Evolutionary conservation across 2,888 invertebrate species (phyloP).

Genomic region (Halictus quadricinctus): DNA sequence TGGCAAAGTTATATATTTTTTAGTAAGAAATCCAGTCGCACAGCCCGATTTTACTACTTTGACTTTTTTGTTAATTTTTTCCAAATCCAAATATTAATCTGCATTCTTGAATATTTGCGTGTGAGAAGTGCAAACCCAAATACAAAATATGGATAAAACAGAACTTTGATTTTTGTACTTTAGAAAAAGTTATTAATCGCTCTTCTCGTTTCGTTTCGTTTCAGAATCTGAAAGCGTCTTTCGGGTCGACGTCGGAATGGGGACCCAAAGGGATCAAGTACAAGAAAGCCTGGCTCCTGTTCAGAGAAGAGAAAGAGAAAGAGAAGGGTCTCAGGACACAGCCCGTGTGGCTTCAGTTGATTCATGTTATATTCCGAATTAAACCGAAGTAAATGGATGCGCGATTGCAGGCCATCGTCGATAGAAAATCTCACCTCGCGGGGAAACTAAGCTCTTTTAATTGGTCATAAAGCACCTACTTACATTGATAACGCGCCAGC

Average conservation of each 20-base stretch:
- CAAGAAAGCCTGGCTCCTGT: slow-evolving; percentile 72
- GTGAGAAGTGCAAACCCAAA: too few relatives aligned
- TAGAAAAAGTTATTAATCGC: neutral
- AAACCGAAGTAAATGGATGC: slow-evolving; percentile 23
- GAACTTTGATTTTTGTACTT: neutral
- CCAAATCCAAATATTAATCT: neutral
- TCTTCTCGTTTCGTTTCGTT: neutral
- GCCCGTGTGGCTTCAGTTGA: slow-evolving; percentile 60
- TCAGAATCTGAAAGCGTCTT: slow-evolving; percentile 72
- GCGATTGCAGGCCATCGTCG: neutral
- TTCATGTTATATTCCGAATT: slow-evolving; percentile 55
- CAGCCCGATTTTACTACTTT: too few relatives aligned
- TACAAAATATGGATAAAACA: neutral
- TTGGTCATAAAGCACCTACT: neutral
- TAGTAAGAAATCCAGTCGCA: too few relatives aligned
- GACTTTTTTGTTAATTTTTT: neutral
- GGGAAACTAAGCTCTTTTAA: neutral
- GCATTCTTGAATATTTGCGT: neutral
- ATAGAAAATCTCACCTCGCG: neutral
- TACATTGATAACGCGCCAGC: neutral
- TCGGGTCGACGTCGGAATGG: slow-evolving; percentile 72
- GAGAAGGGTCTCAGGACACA: slow-evolving; percentile 63
- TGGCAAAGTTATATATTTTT: too few relatives aligned
- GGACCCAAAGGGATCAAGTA: slow-evolving; percentile 71
- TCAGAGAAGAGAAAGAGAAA: slow-evolving; percentile 70